phyloP scores from a whole-genome alignment of 2,113 vertebrate genomes.

The Rana temporaria region DNA sequence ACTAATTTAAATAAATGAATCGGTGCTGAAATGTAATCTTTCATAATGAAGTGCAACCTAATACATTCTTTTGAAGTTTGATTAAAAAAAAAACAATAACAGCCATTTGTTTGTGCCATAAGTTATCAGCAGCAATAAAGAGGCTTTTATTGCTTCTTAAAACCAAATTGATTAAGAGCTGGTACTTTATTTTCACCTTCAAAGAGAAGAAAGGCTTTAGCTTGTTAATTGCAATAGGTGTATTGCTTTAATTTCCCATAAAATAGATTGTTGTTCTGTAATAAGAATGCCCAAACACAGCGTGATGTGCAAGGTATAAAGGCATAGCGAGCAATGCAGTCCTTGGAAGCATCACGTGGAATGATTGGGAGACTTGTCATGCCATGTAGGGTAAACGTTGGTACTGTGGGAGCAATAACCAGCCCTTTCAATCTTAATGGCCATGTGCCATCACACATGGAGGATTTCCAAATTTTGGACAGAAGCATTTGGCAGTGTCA shows the following conservation, averaged over 20 bases:
- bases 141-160: background rate
- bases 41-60: slow-evolving; percentile 45
- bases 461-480: too few relatives aligned
- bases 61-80: slow-evolving; percentile 10
- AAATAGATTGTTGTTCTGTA: background rate
- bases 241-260: background rate
- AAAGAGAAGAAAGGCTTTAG: slow-evolving; percentile 3
- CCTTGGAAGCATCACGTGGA: too few relatives aligned
- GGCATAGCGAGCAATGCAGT: too few relatives aligned
- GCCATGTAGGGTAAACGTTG: too few relatives aligned
- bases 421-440: too few relatives aligned
- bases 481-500: too few relatives aligned
- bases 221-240: slow-evolving; percentile 4
- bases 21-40: slow-evolving; percentile 38
- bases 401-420: too few relatives aligned
- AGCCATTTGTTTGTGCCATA: slow-evolving; percentile 2
- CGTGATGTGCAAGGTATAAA: too few relatives aligned
- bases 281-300: too few relatives aligned
- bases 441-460: too few relatives aligned
- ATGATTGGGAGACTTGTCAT: too few relatives aligned
- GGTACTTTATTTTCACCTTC: slow-evolving; percentile 27
- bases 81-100: slow-evolving; percentile 35
- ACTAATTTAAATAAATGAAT: slow-evolving; percentile 44
- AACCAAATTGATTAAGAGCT: background rate
- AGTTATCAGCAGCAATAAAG: background rate